A percentile compares a stretch with the other conserved stretches of the same genome.
These are phyloP conservation scores for Enteromius unitaeniatus DNA, from an alignment of 2,797 vertebrate species.

Conservation along the genomic window DNA sequence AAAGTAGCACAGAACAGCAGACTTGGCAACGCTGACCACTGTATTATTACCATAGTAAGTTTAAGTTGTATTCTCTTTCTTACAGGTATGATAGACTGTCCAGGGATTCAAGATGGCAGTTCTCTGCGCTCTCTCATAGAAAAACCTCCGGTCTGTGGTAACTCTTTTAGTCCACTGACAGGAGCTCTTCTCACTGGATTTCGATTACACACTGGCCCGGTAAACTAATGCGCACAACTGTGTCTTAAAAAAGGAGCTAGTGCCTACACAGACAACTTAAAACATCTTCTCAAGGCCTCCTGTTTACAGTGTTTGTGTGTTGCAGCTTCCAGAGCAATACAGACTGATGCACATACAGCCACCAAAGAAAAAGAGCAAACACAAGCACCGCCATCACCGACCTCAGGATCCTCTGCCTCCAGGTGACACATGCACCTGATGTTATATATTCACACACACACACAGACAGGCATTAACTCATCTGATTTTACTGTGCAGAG, in stretches of 20 bases:
- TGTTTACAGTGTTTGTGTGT: neutral
- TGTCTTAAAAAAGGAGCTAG: neutral
- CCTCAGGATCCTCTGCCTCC: slow-evolving; percentile 94
- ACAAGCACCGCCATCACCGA: slow-evolving; percentile 95
- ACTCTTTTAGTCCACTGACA: slow-evolving; percentile 93
- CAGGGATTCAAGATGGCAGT: slow-evolving; percentile 93
- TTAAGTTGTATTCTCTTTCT: neutral
- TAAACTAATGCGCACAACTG: slow-evolving; percentile 61
- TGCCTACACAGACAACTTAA: neutral
- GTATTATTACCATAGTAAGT: neutral
- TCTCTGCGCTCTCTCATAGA: slow-evolving; percentile 94
- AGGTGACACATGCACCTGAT: slow-evolving; percentile 72
- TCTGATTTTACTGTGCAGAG: slow-evolving; percentile 75
- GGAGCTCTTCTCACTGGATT: slow-evolving; percentile 94
- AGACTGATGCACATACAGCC: slow-evolving; percentile 98
- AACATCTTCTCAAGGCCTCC: neutral
- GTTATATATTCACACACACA: too few species aligned
- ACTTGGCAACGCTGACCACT: too few species aligned
- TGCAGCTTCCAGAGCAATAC: slow-evolving; percentile 93
- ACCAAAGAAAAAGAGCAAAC: slow-evolving; percentile 96
- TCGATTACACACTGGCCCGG: slow-evolving; percentile 95
- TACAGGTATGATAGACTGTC: slow-evolving; percentile 94
- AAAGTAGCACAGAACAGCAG: too few species aligned
- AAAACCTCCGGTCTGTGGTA: slow-evolving; percentile 95
- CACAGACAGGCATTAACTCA: neutral